phyloP scores from a whole-genome alignment of 2,888 invertebrate genomes.

The Crepidodera aurea region DNA sequence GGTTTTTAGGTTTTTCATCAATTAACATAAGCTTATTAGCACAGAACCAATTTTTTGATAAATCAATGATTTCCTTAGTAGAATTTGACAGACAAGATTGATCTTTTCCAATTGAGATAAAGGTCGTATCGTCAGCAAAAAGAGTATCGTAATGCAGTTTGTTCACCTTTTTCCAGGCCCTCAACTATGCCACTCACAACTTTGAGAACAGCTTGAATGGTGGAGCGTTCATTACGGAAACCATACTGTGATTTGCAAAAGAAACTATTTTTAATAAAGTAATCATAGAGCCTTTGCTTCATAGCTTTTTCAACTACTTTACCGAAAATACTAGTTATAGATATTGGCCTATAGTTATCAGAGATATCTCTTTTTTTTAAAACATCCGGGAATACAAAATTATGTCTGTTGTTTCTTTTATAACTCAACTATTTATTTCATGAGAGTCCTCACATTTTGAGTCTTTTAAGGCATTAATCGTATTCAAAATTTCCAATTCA shows the following conservation, averaged over 20 bases:
- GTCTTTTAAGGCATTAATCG: not conserved
- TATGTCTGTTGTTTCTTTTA: not conserved
- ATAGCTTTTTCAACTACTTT: too few relatives aligned
- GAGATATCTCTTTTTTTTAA: too few relatives aligned
- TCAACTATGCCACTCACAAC: not conserved
- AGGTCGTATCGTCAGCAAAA: not conserved
- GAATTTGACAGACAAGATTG: not conserved
- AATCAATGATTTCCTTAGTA: not conserved
- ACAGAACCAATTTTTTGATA: too few relatives aligned
- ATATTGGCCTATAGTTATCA: not conserved
- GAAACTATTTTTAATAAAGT: not conserved
- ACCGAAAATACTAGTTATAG: not conserved
- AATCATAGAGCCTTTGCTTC: not conserved
- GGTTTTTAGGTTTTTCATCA: too few relatives aligned
- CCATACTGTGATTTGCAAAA: not conserved
- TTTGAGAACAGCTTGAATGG: not conserved
- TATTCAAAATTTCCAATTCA: not conserved
- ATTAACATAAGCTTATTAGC: not conserved
- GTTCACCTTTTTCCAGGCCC: not conserved
- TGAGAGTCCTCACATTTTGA: not conserved
- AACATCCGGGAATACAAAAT: not conserved
- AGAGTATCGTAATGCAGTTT: not conserved
- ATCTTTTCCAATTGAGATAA: not conserved
- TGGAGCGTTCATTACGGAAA: too few relatives aligned
- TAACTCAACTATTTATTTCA: not conserved